phyloP scores from a whole-genome alignment of 2,888 invertebrate species.

The Reticulitermes lucifugus region DNA sequence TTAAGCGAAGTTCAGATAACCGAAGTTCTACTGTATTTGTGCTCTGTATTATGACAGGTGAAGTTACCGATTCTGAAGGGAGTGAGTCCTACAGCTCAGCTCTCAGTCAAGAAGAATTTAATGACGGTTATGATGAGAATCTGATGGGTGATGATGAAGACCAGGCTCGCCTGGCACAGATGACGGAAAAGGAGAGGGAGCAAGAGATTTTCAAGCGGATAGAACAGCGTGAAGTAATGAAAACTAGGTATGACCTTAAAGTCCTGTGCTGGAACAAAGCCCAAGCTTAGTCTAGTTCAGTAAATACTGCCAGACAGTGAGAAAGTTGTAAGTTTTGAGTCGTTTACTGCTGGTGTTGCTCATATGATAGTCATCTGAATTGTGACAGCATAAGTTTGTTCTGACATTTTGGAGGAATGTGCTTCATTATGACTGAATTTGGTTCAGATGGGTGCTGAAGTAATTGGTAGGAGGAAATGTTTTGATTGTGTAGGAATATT shows the following conservation, averaged over 20 bases:
- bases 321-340: too few relatives aligned
- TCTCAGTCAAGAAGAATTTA: conserved; percentile 86
- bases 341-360: too few relatives aligned
- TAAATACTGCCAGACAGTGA: too few relatives aligned
- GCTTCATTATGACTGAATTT: too few relatives aligned
- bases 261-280: too few relatives aligned
- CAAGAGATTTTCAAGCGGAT: conserved; percentile 97
- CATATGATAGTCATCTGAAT: too few relatives aligned
- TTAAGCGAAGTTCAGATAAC: background rate
- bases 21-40: background rate
- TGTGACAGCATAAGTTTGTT: too few relatives aligned
- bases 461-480: too few relatives aligned
- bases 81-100: conserved; percentile 73
- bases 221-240: conserved; percentile 93
- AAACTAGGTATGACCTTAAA: conserved; percentile 73
- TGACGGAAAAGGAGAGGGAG: conserved; percentile 97
- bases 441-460: too few relatives aligned
- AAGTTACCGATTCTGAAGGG: conserved; percentile 80
- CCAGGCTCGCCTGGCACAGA: conserved; percentile 85
- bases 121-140: conserved; percentile 97
- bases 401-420: too few relatives aligned
- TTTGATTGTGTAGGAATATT: too few relatives aligned
- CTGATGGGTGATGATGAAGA: conserved; percentile 98
- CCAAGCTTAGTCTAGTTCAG: too few relatives aligned
- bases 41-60: conserved; percentile 68